Evolutionary conservation across 2,113 vertebrate species (phyloP).

Genomic region (Mionectes macconnelli): DNA sequence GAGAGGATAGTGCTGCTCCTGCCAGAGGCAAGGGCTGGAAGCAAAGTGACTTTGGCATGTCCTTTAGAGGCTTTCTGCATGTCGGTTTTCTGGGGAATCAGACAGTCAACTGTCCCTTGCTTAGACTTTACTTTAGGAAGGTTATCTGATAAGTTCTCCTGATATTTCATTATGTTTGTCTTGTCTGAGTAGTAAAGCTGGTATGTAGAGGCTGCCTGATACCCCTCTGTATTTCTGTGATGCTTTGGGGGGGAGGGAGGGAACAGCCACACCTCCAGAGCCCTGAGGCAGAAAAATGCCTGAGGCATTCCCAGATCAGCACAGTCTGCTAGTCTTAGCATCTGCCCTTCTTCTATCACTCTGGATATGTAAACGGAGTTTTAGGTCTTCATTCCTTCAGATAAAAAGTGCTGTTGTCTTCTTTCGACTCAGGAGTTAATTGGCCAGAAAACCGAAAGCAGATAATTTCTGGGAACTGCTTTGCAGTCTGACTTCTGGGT

Average conservation of each 20-base stretch:
- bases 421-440: not conserved
- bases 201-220: not conserved
- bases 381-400: conserved; percentile 14
- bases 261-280: not conserved
- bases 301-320: not conserved
- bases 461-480: not conserved
- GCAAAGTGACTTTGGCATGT: not conserved
- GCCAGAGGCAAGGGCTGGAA: not conserved
- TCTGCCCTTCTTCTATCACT: not conserved
- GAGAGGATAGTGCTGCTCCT: not conserved
- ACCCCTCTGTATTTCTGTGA: not conserved
- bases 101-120: not conserved
- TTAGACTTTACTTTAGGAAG: not conserved
- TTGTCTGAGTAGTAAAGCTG: not conserved
- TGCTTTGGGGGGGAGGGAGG: not conserved
- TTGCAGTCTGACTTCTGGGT: not conserved
- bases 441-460: not conserved
- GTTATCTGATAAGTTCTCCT: not conserved
- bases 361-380: not conserved
- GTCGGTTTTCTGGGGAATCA: not conserved
- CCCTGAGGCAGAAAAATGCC: not conserved
- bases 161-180: not conserved
- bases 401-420: not conserved
- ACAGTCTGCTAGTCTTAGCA: not conserved
- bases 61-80: not conserved